Conservation (phyloP, 2,888 invertebrate species). For the Andrena praecox region DNA sequence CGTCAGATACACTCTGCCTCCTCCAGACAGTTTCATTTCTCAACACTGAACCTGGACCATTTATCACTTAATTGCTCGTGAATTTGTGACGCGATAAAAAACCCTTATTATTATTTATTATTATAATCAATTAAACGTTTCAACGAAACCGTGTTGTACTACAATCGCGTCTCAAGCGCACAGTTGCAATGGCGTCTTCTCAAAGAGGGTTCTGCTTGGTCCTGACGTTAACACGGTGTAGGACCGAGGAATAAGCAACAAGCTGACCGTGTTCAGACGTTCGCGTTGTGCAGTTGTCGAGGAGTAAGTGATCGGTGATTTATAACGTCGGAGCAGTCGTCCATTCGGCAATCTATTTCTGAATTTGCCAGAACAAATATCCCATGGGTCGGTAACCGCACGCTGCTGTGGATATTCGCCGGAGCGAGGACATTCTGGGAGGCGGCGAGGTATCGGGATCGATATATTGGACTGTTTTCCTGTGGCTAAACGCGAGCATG, state of each 20-base stretch:
- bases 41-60: too few relatives aligned
- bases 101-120: too few relatives aligned
- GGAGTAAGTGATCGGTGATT: constrained; percentile 65
- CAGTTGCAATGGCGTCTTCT: too few relatives aligned
- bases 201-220: too few relatives aligned
- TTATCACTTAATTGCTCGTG: too few relatives aligned
- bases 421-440: constrained; percentile 6
- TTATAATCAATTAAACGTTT: too few relatives aligned
- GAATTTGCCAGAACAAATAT: constrained; percentile 54
- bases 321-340: constrained; percentile 51
- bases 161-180: too few relatives aligned
- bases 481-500: neutral
- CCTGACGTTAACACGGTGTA: too few relatives aligned
- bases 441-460: constrained; percentile 31
- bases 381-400: constrained; percentile 52
- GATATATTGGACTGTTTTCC: constrained; percentile 42
- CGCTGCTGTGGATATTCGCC: constrained; percentile 23
- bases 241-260: neutral
- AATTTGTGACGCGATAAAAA: too few relatives aligned
- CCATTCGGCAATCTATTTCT: constrained; percentile 41
- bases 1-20: too few relatives aligned
- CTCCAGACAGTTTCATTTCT: too few relatives aligned
- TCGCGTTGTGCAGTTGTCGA: neutral
- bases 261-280: neutral
- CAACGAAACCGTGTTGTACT: too few relatives aligned